Evolutionary conservation across 1,140 invertebrate genomes (phyloP), one percentile per base, ranked within the genome.

Genomic region (Sarcophaga bullata): DNA sequence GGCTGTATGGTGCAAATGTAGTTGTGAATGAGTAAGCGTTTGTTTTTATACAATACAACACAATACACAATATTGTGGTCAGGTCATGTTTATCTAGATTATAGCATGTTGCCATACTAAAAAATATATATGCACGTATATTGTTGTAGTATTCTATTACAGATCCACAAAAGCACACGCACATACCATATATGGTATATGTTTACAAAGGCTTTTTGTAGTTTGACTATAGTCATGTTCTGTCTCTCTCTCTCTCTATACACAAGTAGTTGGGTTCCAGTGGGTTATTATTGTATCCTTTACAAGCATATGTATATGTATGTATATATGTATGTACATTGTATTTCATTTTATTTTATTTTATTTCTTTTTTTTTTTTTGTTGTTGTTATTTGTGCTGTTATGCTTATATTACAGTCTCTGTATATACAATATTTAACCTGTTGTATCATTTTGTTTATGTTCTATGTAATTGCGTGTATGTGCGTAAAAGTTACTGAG

Each of bases 51-150:
- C 25, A 37, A 37, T 37, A 37, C 25, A 37, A 37, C 25, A 37
- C 25, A 37, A 37, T 37, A 37, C 25, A 37, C 25, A 37, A 52
- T 52, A 10, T 68, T 68, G 62, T 68, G 62, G 62, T 68, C 62
- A 68, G 62, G 62, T 68, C 62, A 68, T 68, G 62, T 68, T 25
- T 68, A 19, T 68, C 62, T 68, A 68, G 62, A 68, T 68, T 68
- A 25, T 19, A 68, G 8, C 62, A 68, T 25, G 62, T 68, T 68
- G 17, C 6, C 62, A 68, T 25, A 68, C 62, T 25, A 19, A 68
- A 68, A 68, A n/a, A n/a, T n/a, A 68, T 68, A 68, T 68, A 13
- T 52, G 17, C 9, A 62, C n/a, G 15, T n/a, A n/a, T n/a, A n/a
- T n/a, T n/a, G n/a, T n/a, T n/a, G n/a, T n/a, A 58, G 54, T n/a